Evolutionary conservation across 2,113 vertebrate genomes (phyloP).

Genomic region (Passer montanus): DNA sequence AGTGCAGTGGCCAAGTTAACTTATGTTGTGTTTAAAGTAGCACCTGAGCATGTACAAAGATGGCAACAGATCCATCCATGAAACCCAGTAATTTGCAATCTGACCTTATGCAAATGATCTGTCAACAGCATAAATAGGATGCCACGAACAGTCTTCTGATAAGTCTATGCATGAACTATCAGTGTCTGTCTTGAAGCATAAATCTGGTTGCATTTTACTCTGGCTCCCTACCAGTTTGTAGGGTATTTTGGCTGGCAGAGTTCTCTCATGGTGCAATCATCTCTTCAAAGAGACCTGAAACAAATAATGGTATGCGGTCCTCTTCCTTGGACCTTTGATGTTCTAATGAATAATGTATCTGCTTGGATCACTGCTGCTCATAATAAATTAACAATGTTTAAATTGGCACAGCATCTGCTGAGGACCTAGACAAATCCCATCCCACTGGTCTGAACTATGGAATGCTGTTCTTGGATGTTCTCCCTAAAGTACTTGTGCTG

Average conservation of each 20-base stretch:
- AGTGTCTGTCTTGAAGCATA: background rate
- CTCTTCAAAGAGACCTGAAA: background rate
- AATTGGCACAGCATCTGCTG: background rate
- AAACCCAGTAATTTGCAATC: background rate
- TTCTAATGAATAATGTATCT: constrained; percentile 47
- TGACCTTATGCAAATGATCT: background rate
- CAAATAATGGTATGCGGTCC: background rate
- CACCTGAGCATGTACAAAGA: background rate
- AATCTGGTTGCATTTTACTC: background rate
- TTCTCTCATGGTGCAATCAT: background rate
- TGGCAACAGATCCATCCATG: background rate
- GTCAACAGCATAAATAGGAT: background rate
- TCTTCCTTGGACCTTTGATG: constrained; percentile 11
- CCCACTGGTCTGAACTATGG: background rate
- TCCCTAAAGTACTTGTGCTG: background rate
- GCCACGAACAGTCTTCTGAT: background rate
- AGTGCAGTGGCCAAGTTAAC: background rate
- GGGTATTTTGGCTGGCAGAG: background rate
- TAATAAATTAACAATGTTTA: constrained; percentile 59
- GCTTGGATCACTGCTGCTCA: constrained; percentile 27
- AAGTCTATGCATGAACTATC: background rate
- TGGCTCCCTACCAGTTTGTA: background rate
- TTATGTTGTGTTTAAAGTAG: background rate
- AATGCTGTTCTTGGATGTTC: constrained; percentile 25
- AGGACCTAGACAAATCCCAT: constrained; percentile 40